A percentile compares a stretch with the other conserved stretches of the same genome.
Evolutionary conservation across 2,888 invertebrate species (phyloP).

Genomic region (Corythucha ciliata): DNA sequence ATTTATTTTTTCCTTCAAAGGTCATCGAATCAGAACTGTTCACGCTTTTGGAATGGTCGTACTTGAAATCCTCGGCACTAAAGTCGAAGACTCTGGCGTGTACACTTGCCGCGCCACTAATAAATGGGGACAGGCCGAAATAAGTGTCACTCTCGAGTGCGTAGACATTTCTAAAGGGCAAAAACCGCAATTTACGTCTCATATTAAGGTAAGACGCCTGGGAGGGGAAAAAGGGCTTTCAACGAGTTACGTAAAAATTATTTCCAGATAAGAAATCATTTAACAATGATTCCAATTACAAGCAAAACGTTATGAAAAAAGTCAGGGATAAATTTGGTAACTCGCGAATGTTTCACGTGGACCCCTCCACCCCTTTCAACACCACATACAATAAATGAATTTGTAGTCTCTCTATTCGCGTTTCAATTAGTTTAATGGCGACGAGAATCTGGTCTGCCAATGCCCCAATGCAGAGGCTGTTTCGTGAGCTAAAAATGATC

Average conservation of each 20-base stretch:
- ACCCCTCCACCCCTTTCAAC: too few relatives aligned
- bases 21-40: slow-evolving; percentile 80
- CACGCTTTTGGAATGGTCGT: slow-evolving; percentile 98
- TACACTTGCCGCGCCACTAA: slow-evolving; percentile 84
- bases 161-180: slow-evolving; percentile 76
- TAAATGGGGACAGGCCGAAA: slow-evolving; percentile 79
- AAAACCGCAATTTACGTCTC: slow-evolving; percentile 79
- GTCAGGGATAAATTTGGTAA: neutral
- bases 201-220: slow-evolving; percentile 47
- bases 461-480: too few relatives aligned
- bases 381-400: too few relatives aligned
- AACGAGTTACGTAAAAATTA: neutral
- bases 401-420: too few relatives aligned
- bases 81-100: slow-evolving; percentile 81
- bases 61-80: slow-evolving; percentile 88
- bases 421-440: too few relatives aligned
- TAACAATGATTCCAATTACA: neutral
- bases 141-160: slow-evolving; percentile 70
- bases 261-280: slow-evolving; percentile 13
- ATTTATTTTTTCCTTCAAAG: slow-evolving; percentile 35
- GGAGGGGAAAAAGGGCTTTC: too few relatives aligned
- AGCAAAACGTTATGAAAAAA: neutral
- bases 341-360: too few relatives aligned
- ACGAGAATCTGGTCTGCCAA: too few relatives aligned
- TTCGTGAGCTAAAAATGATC: too few relatives aligned